A percentile compares a stretch with the other conserved stretches of the same genome.
These are phyloP conservation scores for Eueremaeus valkanovi DNA, from an alignment of 2,888 invertebrate genomes.

Conservation along the genomic window DNA sequence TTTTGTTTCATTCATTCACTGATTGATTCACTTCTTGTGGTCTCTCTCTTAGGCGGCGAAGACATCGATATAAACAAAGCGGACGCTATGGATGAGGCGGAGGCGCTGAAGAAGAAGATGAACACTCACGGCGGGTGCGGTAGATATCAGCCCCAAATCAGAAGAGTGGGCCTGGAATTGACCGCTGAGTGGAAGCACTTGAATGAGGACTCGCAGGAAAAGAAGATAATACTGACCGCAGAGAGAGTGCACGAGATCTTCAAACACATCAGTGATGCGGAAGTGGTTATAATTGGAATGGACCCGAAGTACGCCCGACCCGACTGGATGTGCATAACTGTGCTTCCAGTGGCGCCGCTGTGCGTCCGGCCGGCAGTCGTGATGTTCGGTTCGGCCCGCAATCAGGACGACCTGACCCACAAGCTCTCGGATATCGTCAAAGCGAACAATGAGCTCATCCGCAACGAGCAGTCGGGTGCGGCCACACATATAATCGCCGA, in stretches of 20 bases:
- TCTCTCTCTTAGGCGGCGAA: constrained; percentile 63
- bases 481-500: constrained; percentile 96
- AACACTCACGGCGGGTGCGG: constrained; percentile 93
- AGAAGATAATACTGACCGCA: constrained; percentile 86
- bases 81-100: constrained; percentile 7
- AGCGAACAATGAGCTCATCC: constrained; percentile 87
- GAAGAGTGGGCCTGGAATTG: constrained; percentile 83
- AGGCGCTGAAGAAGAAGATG: constrained; percentile 54
- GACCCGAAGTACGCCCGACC: constrained; percentile 95
- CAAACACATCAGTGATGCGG: constrained; percentile 92
- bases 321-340: constrained; percentile 99
- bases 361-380: constrained; percentile 96
- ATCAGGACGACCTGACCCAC: constrained; percentile 98
- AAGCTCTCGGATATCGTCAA: constrained; percentile 98
- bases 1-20: no score
- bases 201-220: constrained; percentile 97
- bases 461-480: constrained; percentile 93
- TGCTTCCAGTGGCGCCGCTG: constrained; percentile 93
- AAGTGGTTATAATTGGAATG: constrained; percentile 88
- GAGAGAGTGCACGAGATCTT: constrained; percentile 96
- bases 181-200: constrained; percentile 98
- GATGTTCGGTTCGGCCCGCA: constrained; percentile 98
- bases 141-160: constrained; percentile 90
- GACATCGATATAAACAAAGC: constrained; percentile 69
- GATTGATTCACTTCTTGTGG: not conserved